A percentile compares a stretch with the other conserved stretches of the same genome.
phyloP scores from a whole-genome alignment of 2,113 vertebrate genomes.

The Pica pica region DNA sequence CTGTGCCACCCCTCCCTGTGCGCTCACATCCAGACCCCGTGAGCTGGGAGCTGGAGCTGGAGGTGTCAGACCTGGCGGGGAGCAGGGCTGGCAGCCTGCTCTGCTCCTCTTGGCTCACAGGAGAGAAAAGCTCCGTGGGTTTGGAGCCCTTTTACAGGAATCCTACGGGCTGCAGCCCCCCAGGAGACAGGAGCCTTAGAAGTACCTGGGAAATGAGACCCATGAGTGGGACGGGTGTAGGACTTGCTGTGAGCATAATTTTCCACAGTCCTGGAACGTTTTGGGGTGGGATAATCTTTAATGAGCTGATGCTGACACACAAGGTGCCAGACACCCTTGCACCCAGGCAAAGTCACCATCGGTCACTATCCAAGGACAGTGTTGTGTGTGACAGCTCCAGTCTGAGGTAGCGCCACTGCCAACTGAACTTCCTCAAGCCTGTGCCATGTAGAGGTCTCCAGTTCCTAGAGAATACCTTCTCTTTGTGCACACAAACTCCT shows the following conservation, averaged over 20 bases:
- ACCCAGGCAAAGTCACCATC: neutral
- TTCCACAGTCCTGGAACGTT: neutral
- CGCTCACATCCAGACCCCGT: accelerated
- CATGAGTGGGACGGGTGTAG: neutral
- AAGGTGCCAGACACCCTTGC: neutral
- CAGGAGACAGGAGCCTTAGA: neutral
- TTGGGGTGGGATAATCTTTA: neutral
- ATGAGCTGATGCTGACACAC: neutral
- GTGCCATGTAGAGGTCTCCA: too few relatives aligned
- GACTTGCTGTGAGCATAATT: neutral
- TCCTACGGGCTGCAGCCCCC: neutral
- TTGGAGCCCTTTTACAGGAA: conserved; percentile 40
- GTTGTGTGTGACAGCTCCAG: neutral
- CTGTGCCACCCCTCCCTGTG: neutral
- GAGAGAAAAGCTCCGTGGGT: neutral
- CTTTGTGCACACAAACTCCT: neutral
- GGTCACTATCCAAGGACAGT: neutral
- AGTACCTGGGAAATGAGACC: neutral
- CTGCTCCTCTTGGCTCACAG: neutral
- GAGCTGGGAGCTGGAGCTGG: neutral
- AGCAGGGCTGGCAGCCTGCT: conserved; percentile 20
- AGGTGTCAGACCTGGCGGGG: conserved; percentile 42
- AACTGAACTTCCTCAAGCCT: neutral
- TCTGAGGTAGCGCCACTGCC: accelerated
- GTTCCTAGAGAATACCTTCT: neutral